Evolutionary conservation across 2,888 invertebrate species (phyloP).

Genomic region (Apantesis nais): DNA sequence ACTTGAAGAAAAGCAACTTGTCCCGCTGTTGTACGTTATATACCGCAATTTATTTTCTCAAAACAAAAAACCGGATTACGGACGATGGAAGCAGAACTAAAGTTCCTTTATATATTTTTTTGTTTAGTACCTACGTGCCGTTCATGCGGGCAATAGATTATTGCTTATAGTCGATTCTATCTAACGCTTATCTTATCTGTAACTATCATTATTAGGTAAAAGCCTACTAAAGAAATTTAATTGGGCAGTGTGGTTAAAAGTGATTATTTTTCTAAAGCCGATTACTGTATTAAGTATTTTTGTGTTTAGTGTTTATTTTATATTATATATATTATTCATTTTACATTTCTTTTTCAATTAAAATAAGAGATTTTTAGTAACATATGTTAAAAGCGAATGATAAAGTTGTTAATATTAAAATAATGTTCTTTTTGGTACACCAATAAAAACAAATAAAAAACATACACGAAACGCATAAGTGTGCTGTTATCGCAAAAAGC

Average conservation of each 20-base stretch:
- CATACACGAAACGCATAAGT: background rate
- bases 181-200: background rate
- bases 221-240: background rate
- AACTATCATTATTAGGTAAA: background rate
- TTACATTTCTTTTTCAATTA: too few relatives aligned
- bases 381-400: too few relatives aligned
- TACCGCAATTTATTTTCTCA: constrained; percentile 50
- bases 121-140: constrained; percentile 7
- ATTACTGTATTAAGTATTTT: background rate
- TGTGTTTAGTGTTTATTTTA: too few relatives aligned
- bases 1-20: constrained; percentile 46
- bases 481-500: background rate
- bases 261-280: background rate
- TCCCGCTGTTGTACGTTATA: constrained; percentile 49
- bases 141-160: constrained; percentile 8
- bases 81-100: constrained; percentile 24
- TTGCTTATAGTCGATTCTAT: background rate
- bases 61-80: constrained; percentile 53
- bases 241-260: background rate
- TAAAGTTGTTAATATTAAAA: too few relatives aligned
- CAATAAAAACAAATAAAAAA: too few relatives aligned
- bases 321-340: too few relatives aligned
- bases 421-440: too few relatives aligned
- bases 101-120: constrained; percentile 23
- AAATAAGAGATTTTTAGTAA: too few relatives aligned